Evolutionary conservation across 2,113 vertebrate genomes (phyloP), one percentile per base, ranked within the genome.

Genomic region (Columba janthina): DNA sequence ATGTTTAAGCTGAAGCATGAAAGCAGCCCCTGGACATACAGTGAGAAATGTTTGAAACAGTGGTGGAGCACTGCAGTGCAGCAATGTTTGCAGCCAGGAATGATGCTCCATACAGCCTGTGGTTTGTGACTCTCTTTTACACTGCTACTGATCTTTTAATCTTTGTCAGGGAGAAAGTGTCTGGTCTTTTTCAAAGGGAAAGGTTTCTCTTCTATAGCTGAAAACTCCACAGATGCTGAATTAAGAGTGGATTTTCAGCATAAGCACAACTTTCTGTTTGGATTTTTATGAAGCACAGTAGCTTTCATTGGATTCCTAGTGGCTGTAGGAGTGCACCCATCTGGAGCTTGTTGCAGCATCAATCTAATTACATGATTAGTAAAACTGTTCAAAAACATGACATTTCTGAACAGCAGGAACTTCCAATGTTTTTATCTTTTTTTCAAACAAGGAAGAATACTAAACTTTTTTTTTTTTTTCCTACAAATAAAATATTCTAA

Each of bases 41-140:
- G 42, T 29, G 54, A 25, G 42, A 46, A 58, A 40, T 8, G 20
- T 67, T 38, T 53, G 54, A 31, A 60, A 31, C 2, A 44, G 17
- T 1, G 1, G 22, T 16, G 22, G 12, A 76, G 31, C 25, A 5
- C 12, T 42, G 48, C 58, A 38, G 53, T 5, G 0, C 31, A 22
- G 69, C 69, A 29, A 16, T 5, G 19, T 48, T 10, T 32, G 10
- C 0, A 5, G 25, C 51, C 66, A 66, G 50, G 17, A 18, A 11
- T 1, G 13, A 25, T 21, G 11, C 48, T 80, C 29, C 77, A 4
- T 6, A 6, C 15, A 80, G 24, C 31, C 25, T 6, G 11, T 48
- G 46, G 15, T 29, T 46, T 26, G 13, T 13, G 22, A 32, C 25
- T 57, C 16, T 32, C 36, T 80, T 53, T 71, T 42, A 2, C 29